phyloP scores from a whole-genome alignment of 1,140 invertebrate genomes.

The Brachionus paranguensis region DNA sequence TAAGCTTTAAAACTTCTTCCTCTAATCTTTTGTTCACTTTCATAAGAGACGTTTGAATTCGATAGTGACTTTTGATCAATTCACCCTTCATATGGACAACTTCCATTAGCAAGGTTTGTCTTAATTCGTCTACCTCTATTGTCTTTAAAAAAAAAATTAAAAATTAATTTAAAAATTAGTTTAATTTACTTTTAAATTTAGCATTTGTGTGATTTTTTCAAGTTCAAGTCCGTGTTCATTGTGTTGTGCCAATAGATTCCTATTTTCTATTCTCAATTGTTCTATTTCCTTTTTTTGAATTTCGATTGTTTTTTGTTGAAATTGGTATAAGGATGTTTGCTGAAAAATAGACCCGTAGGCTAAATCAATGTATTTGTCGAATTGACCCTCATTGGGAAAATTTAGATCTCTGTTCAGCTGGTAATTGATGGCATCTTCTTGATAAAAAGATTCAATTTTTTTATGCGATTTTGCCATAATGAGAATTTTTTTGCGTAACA shows the following conservation, averaged over 20 bases:
- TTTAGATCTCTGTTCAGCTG: background rate
- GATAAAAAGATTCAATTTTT: background rate
- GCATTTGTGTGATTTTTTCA: background rate
- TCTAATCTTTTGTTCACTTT: conserved; percentile 16
- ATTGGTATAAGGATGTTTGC: background rate
- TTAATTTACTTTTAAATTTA: background rate
- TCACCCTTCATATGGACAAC: conserved; percentile 32
- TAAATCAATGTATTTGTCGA: background rate
- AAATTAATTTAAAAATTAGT: background rate
- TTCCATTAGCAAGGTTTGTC: conserved; percentile 35
- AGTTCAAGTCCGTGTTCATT: background rate
- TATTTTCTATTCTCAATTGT: background rate
- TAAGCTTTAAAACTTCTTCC: conserved; percentile 9
- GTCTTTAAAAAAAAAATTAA: background rate
- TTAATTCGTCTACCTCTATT: conserved; percentile 11
- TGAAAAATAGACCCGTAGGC: background rate
- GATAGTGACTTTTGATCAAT: background rate
- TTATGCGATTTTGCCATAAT: background rate
- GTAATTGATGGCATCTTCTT: background rate
- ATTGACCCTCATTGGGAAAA: background rate
- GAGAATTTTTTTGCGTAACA: conserved; percentile 10
- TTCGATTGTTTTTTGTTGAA: conserved; percentile 20
- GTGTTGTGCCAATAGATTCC: background rate
- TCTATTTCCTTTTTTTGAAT: conserved; percentile 7
- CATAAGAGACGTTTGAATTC: conserved; percentile 21